Evolutionary conservation across 2,113 vertebrate species (phyloP).

Genomic region (Amazona guildingii): DNA sequence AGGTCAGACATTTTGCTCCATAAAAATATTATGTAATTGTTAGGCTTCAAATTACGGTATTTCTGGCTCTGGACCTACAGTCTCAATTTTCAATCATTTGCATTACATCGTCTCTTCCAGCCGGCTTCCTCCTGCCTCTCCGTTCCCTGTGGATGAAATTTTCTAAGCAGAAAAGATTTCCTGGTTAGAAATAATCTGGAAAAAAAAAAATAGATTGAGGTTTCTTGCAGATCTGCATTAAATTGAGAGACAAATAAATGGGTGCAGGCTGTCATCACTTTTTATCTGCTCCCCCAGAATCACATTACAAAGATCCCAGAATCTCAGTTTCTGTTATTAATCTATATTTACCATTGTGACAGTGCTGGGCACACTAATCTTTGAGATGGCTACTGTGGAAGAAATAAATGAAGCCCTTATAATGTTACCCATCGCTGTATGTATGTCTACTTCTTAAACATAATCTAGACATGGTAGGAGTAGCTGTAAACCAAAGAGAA

Average conservation of each 20-base stretch:
- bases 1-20: background rate
- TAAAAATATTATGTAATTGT: background rate
- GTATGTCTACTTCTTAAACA: slow-evolving; percentile 42
- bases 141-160: background rate
- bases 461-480: slow-evolving; percentile 50
- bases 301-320: background rate
- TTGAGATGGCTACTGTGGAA: background rate
- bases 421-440: background rate
- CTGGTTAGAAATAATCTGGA: background rate
- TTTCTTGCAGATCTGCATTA: background rate
- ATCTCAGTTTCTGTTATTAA: slow-evolving; percentile 13
- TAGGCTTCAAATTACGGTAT: background rate
- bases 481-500: slow-evolving; percentile 69
- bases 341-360: slow-evolving; percentile 8
- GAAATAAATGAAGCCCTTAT: background rate
- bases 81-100: background rate
- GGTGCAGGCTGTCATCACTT: background rate
- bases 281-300: background rate
- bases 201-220: background rate
- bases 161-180: background rate
- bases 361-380: background rate
- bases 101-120: background rate
- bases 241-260: background rate
- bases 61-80: background rate
- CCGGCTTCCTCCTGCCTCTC: background rate